A percentile compares a stretch with the other conserved stretches of the same genome.
These are phyloP conservation scores for Mixornis gularis DNA, from an alignment of 2,113 vertebrate genomes.

Conservation along the genomic window DNA sequence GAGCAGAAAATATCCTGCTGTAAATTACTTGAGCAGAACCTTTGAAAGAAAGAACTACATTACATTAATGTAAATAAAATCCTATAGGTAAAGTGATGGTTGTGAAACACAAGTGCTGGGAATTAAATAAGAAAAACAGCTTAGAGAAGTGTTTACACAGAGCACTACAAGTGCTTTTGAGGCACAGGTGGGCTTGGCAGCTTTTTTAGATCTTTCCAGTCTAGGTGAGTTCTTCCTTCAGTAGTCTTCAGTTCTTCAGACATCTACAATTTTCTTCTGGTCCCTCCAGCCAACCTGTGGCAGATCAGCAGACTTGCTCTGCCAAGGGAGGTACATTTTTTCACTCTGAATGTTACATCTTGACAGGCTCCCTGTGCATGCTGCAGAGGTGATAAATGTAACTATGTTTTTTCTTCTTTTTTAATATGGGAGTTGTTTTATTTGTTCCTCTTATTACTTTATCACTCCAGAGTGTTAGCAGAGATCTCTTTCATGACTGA, in stretches of 20 bases:
- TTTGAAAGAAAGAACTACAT: not conserved
- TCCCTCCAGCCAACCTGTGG: not conserved
- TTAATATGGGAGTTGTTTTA: not conserved
- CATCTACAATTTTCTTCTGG: not conserved
- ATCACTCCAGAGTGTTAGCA: not conserved
- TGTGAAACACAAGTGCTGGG: not conserved
- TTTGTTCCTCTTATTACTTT: not conserved
- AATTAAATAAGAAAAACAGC: not conserved
- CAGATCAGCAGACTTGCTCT: not conserved
- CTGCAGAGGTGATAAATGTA: not conserved
- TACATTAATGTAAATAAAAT: not conserved
- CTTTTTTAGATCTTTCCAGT: not conserved
- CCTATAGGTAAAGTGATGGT: not conserved
- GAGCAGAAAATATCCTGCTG: not conserved
- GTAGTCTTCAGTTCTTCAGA: not conserved
- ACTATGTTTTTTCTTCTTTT: not conserved
- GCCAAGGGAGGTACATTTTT: not conserved
- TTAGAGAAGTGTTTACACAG: not conserved
- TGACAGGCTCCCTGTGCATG: fast-evolving
- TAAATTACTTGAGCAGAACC: not conserved
- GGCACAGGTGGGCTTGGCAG: not conserved
- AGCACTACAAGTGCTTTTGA: not conserved
- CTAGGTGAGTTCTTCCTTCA: not conserved
- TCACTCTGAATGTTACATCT: not conserved
- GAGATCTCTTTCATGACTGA: not conserved